Base-by-base conservation (phyloP, 2,113 vertebrate species). In the Hippotragus niger region DNA sequence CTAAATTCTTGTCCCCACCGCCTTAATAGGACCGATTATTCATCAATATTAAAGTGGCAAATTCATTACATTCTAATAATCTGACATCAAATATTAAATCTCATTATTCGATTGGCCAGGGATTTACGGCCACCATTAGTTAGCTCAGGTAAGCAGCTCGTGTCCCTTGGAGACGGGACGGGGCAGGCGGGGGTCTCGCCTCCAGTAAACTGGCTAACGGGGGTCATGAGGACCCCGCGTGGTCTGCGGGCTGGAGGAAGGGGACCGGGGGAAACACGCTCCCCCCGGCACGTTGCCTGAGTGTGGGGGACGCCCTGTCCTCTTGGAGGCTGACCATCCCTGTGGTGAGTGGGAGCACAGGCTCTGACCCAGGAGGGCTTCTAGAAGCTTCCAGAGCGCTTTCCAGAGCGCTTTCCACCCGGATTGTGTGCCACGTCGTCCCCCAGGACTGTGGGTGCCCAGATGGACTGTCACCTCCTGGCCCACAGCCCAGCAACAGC, bases 11-110 rank as follows among this genome's bases (percentile, higher is more conserved):
- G 27, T 92, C 84, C 53, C 91, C 53, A 8, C 7, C 5, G 29
- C 88, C 94, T 83, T 60, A 57, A 88, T 62, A 81, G 97, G 58
- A 45, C 81, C 91, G 98, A 97, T 92, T 90, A 83, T 88, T 87
- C 95, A 97, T 97, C 96, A 95, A 88, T 88, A 95, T 95, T 96
- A 94, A 95, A 96, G 82, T 17, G 53, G 95, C 94, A 94, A 90
- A 95, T 96, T 98, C 97, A 96, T 96, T 95, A 95, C 52, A 85
- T 90, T 67, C 98, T 95, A 94, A 97, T 96, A 55, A 98, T 83
- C 92, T 62, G 97, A 98, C 97, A 97, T 97, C 96, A 97, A 96
- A 97, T 97, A 96, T 98, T 97, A 97, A 96, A 96, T 91, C 96
- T 94, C 94, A 92, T 97, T 96, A 96, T 19, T 21, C 5, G 58